Evolutionary conservation across 2,888 invertebrate genomes (phyloP).

Genomic region (Sarcophaga variegata): DNA sequence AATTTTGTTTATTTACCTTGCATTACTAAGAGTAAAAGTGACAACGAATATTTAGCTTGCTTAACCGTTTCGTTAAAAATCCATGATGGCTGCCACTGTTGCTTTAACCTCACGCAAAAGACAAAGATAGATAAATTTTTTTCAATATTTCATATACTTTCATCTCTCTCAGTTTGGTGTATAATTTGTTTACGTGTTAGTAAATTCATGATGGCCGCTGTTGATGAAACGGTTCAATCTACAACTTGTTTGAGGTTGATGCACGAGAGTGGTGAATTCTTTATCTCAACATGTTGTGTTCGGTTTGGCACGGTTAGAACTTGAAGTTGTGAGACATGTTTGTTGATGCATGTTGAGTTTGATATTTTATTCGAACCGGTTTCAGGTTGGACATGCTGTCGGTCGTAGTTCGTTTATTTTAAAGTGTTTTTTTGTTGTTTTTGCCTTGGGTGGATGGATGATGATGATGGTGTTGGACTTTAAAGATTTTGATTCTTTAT

Average conservation of each 20-base stretch:
- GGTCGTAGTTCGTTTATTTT: conserved; percentile 57
- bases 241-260: conserved; percentile 60
- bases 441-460: neutral
- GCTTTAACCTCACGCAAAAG: neutral
- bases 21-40: conserved; percentile 1
- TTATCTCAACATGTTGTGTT: neutral
- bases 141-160: neutral
- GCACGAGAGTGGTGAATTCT: conserved; percentile 47
- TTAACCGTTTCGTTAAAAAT: conserved; percentile 69
- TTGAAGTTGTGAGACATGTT: conserved; percentile 35
- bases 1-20: neutral
- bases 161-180: conserved; percentile 71
- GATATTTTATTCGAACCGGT: conserved; percentile 11
- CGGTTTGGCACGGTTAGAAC: conserved; percentile 6
- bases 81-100: conserved; percentile 69
- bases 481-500: neutral
- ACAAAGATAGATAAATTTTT: conserved; percentile 32
- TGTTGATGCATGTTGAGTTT: conserved; percentile 33
- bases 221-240: conserved; percentile 66
- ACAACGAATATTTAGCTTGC: neutral
- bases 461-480: neutral
- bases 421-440: conserved; percentile 10
- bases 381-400: neutral
- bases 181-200: conserved; percentile 51
- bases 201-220: conserved; percentile 73